Evolutionary conservation across 2,797 vertebrate genomes (phyloP).

Genomic region (Amblyopsis hoosieri): DNA sequence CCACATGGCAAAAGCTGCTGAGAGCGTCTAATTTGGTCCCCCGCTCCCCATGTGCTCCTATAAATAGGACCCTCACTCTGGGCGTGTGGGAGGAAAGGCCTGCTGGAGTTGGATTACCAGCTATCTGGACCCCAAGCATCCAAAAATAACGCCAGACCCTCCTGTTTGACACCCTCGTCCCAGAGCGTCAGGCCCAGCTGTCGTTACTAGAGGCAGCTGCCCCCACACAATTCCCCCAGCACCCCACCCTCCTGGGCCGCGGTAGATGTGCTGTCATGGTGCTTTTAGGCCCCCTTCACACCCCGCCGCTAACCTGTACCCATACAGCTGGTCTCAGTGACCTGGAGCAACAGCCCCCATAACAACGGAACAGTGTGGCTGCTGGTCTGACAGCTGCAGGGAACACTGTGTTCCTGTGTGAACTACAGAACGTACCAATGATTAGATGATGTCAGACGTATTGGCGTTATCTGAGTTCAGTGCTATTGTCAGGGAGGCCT

Average conservation of each 20-base stretch:
- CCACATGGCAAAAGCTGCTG: conserved; percentile 71
- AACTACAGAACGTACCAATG: too few species aligned
- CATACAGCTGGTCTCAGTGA: not conserved
- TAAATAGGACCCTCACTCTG: conserved; percentile 67
- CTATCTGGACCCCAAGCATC: conserved; percentile 68
- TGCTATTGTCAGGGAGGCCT: too few species aligned
- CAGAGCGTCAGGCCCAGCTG: conserved; percentile 70
- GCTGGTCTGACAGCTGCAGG: too few species aligned
- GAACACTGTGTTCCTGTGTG: too few species aligned
- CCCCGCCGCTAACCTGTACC: not conserved
- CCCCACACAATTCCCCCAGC: conserved; percentile 41
- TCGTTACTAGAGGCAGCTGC: conserved; percentile 76
- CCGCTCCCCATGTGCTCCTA: conserved; percentile 71
- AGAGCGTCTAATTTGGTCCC: conserved; percentile 71
- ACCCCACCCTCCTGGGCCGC: conserved; percentile 12
- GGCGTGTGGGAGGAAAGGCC: conserved; percentile 50
- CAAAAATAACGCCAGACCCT: conserved; percentile 67
- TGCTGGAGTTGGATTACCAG: conserved; percentile 75
- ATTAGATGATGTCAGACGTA: too few species aligned
- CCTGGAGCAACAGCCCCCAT: too few species aligned
- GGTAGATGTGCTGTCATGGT: conserved; percentile 51
- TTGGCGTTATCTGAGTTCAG: too few species aligned
- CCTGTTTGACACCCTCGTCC: conserved; percentile 34
- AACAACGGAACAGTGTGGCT: too few species aligned
- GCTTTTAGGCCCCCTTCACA: conserved; percentile 28